Base-by-base conservation (phyloP, 2,113 vertebrate genomes). In the Parus major region DNA sequence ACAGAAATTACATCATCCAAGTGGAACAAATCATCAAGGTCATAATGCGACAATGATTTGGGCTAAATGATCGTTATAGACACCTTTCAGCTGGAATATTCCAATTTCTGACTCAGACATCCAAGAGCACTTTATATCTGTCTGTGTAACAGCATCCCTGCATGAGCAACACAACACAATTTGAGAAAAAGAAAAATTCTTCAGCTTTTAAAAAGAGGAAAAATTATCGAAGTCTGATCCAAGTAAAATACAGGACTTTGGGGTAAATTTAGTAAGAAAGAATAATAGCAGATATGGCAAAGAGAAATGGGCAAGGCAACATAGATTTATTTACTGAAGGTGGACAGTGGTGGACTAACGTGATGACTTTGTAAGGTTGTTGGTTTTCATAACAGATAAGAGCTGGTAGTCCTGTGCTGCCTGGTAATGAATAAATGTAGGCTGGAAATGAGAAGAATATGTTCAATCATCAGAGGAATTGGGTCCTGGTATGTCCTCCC, bases 1-100 rank as follows among this genome's bases (percentile, higher is more conserved):
- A 88, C 47, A 92, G 79, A 92, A 77, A 88, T 82, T 8, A 80
- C 80, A 41, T 92, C 78, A 94, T 70, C 59, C 76, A 41, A 93
- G 33, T 86, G 71, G 76, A 86, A 86, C 53, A 86, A 77, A 64
- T 59, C 42, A 47, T 65, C 60, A 41, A 17, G 76, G 81, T 66
- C 63, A 46, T 70, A 83, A 81, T 28, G 28, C 0, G 0, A 66
- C 2, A 12, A 42, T 72, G 70, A 65, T 90, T 90, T 60, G 64
- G 60, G 56, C 23, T 73, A 56, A 65, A 27, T 69, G 50, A 27
- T 82, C 0, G 0, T 70, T 65, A 46, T 5, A 61, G 46, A 25
- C 44, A 84, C 47, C 65, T 82, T 93, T 84, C 69, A 65, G 33
- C 50, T 47, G 73, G 79, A 78, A 44, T 92, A 73, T 47, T 92